These are phyloP conservation scores for Argynnis bischoffii DNA, from an alignment of 2,888 invertebrate species.

Conservation along the genomic window DNA sequence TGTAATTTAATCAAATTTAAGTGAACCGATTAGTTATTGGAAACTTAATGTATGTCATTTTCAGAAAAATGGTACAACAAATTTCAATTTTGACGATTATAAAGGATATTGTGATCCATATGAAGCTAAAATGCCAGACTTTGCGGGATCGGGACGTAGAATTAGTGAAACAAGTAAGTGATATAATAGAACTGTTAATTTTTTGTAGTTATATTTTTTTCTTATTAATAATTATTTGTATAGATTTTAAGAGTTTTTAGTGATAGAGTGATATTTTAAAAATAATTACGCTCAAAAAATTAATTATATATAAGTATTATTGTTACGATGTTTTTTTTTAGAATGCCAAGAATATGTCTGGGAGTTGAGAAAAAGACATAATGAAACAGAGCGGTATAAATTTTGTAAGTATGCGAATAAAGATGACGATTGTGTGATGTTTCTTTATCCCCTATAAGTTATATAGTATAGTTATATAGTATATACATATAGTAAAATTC, in stretches of 20 bases:
- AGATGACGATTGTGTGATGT: too few relatives aligned
- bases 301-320: too few relatives aligned
- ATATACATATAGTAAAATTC: too few relatives aligned
- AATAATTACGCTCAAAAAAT: not conserved
- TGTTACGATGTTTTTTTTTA: conserved; percentile 17
- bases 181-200: too few relatives aligned
- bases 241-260: too few relatives aligned
- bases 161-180: conserved; percentile 37
- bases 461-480: too few relatives aligned
- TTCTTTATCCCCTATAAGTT: conserved; percentile 1
- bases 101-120: conserved; percentile 43
- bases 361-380: conserved; percentile 44
- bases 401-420: conserved; percentile 50
- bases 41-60: not conserved
- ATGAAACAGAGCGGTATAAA: conserved; percentile 36
- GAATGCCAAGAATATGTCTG: conserved; percentile 40
- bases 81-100: conserved; percentile 32
- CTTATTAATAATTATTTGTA: too few relatives aligned
- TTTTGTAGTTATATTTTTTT: not conserved
- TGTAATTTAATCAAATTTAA: too few relatives aligned
- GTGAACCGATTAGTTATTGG: not conserved
- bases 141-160: conserved; percentile 39
- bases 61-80: conserved; percentile 35
- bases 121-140: conserved; percentile 50
- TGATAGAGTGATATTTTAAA: not conserved